Percentiles rank a stretch among this genome's conserved stretches.
Conservation (phyloP, 2,797 vertebrate genomes). For the Phalanger gymnotis region DNA sequence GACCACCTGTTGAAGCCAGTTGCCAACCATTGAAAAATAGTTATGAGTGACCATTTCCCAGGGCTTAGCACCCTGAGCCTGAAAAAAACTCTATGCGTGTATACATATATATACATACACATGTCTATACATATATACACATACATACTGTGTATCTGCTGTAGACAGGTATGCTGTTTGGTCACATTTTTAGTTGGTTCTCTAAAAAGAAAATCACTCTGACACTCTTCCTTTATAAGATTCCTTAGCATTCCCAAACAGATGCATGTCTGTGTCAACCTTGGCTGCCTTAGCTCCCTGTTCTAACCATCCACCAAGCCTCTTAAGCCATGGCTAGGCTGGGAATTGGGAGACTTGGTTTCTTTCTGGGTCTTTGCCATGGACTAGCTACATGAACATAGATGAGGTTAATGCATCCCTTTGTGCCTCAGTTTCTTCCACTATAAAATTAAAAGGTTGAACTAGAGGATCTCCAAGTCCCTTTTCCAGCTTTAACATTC, state of each 20-base stretch:
- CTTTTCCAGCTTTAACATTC: not conserved
- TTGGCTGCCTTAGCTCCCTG: not conserved
- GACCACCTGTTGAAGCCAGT: not conserved
- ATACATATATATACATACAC: too few species aligned
- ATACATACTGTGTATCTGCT: not conserved
- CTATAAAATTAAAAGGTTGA: not conserved
- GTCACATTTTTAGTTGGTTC: not conserved
- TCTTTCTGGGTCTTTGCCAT: not conserved
- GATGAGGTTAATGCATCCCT: not conserved
- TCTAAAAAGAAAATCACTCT: not conserved
- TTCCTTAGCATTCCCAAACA: not conserved
- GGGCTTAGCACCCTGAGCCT: not conserved
- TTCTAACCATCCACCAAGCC: not conserved
- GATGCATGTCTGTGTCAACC: accelerated
- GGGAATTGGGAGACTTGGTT: not conserved
- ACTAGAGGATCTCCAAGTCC: not conserved
- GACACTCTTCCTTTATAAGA: not conserved
- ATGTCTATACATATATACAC: too few species aligned
- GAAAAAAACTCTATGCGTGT: not conserved
- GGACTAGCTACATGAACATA: not conserved
- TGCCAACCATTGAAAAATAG: not conserved
- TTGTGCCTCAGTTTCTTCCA: not conserved
- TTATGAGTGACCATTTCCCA: not conserved
- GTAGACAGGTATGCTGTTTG: not conserved
- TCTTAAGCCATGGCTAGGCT: accelerated